Evolutionary conservation across 2,888 invertebrate species (phyloP).

Genomic region (Aelia acuminata): DNA sequence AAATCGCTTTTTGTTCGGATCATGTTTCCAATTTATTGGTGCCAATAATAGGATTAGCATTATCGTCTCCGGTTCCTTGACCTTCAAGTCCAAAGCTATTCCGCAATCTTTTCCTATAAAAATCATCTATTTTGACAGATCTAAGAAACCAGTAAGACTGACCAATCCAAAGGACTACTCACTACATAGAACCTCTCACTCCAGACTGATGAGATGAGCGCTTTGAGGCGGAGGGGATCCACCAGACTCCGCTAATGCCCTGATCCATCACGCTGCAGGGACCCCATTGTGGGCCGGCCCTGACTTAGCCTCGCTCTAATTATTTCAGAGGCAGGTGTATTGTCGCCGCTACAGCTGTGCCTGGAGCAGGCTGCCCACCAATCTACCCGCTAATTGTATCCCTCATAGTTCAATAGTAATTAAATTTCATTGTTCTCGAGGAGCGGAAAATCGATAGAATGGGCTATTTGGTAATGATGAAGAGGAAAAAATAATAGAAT

Average conservation of each 20-base stretch:
- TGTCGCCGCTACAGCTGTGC: not conserved
- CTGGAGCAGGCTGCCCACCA: not conserved
- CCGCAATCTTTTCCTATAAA: too few species aligned
- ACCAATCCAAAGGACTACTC: not conserved
- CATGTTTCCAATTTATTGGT: too few species aligned
- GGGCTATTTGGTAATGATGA: too few species aligned
- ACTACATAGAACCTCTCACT: too few species aligned
- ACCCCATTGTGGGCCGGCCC: not conserved
- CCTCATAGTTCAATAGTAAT: not conserved
- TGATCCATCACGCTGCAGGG: not conserved
- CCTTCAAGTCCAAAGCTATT: too few species aligned
- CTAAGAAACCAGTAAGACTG: too few species aligned
- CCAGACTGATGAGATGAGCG: not conserved
- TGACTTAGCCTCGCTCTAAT: slow-evolving; percentile 1
- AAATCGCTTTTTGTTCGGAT: too few species aligned
- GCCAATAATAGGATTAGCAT: too few species aligned
- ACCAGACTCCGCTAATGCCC: not conserved
- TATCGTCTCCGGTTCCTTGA: too few species aligned
- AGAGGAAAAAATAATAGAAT: too few species aligned
- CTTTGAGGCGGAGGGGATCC: not conserved
- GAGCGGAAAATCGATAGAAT: not conserved
- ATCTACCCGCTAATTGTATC: not conserved
- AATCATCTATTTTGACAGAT: too few species aligned
- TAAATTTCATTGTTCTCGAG: not conserved
- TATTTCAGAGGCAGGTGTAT: not conserved